phyloP scores from a whole-genome alignment of 2,113 vertebrate species.

The Tiliqua scincoides region DNA sequence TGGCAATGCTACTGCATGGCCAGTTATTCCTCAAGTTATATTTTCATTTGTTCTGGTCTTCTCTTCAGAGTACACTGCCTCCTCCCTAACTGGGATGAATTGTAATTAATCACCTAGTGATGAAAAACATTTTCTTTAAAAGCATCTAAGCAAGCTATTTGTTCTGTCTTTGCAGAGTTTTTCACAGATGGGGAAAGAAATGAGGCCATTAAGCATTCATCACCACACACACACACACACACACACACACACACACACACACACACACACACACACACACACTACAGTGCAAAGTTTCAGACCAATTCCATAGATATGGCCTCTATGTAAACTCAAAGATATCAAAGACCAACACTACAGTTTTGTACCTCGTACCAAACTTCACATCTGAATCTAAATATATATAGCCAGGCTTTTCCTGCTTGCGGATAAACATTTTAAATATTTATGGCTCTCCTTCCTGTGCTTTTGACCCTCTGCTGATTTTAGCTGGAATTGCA shows the following conservation, averaged over 20 bases:
- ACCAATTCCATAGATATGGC: background rate
- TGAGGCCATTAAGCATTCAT: background rate
- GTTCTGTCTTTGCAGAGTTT: background rate
- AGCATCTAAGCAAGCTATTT: background rate
- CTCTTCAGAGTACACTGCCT: background rate
- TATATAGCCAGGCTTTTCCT: background rate
- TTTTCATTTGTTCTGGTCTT: background rate
- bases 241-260: background rate
- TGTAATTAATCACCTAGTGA: background rate
- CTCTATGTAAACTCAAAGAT: slow-evolving; percentile 7
- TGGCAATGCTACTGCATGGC: background rate
- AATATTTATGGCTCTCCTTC: slow-evolving; percentile 39
- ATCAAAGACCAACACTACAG: background rate
- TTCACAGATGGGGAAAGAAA: background rate
- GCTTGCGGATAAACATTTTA: slow-evolving; percentile 21
- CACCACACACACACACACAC: background rate
- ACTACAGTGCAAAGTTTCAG: background rate
- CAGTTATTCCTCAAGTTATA: background rate
- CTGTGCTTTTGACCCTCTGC: slow-evolving; percentile 32
- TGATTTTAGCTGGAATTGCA: slow-evolving; percentile 26
- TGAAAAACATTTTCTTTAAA: background rate
- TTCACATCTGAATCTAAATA: slow-evolving; percentile 25
- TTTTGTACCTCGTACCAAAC: background rate
- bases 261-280: background rate
- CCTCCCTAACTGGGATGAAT: background rate